phyloP scores from a whole-genome alignment of 1,140 invertebrate genomes.

The Maniola jurtina region DNA sequence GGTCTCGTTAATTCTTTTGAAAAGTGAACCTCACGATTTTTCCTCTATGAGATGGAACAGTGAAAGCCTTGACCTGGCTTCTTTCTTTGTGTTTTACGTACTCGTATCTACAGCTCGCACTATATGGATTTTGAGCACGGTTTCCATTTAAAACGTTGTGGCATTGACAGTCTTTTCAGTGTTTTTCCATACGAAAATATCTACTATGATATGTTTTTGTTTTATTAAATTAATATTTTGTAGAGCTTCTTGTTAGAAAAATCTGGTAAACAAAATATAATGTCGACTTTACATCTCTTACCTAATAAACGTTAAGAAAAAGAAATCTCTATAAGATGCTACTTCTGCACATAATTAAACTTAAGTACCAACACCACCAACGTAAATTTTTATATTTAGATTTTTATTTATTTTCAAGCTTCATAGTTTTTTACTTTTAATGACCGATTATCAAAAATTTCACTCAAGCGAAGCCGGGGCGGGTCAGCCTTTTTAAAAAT shows the following conservation, averaged over 20 bases:
- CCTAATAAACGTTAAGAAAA: too few relatives aligned
- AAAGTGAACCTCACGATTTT: conserved; percentile 22
- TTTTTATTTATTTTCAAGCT: too few relatives aligned
- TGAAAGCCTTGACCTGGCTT: conserved; percentile 20
- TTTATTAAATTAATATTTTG: neutral
- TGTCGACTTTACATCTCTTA: too few relatives aligned
- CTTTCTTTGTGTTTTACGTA: conserved; percentile 26
- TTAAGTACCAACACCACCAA: too few relatives aligned
- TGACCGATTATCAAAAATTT: too few relatives aligned
- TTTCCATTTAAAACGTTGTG: conserved; percentile 10
- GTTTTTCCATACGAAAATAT: neutral
- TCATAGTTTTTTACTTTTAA: too few relatives aligned
- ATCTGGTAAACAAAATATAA: too few relatives aligned
- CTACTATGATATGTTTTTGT: neutral
- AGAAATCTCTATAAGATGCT: too few relatives aligned
- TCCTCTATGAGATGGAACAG: conserved; percentile 26
- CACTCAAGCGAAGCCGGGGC: too few relatives aligned
- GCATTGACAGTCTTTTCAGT: conserved; percentile 9
- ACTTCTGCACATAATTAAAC: too few relatives aligned
- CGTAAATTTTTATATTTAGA: too few relatives aligned
- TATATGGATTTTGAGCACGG: conserved; percentile 16
- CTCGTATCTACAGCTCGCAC: conserved; percentile 13
- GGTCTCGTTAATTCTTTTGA: conserved; percentile 25
- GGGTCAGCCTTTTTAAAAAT: too few relatives aligned
- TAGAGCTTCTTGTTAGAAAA: neutral